Conservation (phyloP, 2,113 vertebrate species). For the Gnathonemus echidnorhynchus region DNA sequence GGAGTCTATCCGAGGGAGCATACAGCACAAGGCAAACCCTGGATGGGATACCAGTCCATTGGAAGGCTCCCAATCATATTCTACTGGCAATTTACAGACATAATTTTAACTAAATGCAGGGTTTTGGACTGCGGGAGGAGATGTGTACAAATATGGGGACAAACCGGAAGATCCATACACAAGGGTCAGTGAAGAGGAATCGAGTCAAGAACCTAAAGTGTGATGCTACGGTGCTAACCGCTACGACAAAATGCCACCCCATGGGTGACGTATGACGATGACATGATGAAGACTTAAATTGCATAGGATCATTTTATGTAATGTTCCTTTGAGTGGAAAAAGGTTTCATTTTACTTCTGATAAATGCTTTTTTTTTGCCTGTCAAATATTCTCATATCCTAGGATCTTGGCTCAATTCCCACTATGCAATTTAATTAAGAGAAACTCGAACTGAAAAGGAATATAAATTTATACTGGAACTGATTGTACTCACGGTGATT, state of each 20-base stretch:
- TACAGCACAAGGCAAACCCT: neutral
- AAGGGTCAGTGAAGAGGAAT: neutral
- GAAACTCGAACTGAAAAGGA: neutral
- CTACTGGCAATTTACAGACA: neutral
- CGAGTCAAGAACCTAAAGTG: neutral
- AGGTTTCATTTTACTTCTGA: neutral
- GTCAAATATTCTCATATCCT: neutral
- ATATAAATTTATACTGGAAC: neutral
- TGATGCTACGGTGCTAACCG: neutral
- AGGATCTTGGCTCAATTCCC: neutral
- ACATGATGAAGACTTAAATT: neutral
- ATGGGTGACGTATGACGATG: neutral
- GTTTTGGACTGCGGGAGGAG: neutral
- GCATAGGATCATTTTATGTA: neutral
- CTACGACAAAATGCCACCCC: neutral
- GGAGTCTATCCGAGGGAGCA: neutral
- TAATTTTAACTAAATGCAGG: neutral
- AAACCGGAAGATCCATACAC: neutral
- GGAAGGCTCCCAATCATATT: neutral
- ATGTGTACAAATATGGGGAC: neutral
- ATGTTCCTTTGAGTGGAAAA: neutral
- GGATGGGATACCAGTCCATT: neutral
- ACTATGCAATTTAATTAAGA: neutral
- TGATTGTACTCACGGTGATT: neutral
- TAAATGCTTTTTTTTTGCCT: neutral